These are phyloP conservation scores for Vesta saturnalis DNA, from an alignment of 2,888 invertebrate species.

Conservation along the genomic window DNA sequence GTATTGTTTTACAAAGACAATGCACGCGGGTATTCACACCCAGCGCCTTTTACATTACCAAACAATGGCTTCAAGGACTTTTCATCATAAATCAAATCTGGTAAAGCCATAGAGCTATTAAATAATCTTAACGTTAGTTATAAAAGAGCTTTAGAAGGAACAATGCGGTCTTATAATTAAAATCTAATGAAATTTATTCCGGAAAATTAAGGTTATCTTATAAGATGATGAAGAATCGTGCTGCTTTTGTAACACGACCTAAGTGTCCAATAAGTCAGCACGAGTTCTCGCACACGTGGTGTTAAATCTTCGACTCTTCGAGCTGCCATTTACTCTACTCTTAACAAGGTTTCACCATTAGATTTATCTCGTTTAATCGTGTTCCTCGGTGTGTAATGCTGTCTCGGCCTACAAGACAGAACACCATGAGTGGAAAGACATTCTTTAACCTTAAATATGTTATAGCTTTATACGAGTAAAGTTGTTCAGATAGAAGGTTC, in stretches of 20 bases:
- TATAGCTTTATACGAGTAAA: conserved; percentile 52
- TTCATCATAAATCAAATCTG: conserved; percentile 55
- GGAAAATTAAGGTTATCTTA: conserved; percentile 29
- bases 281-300: conserved; percentile 32
- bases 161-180: conserved; percentile 35
- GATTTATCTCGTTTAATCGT: conserved; percentile 63
- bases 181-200: conserved; percentile 36
- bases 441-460: conserved; percentile 54
- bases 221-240: conserved; percentile 32
- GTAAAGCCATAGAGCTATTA: conserved; percentile 39
- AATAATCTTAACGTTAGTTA: conserved; percentile 42
- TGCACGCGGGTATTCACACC: conserved; percentile 57
- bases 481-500: conserved; percentile 51
- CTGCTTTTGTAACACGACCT: conserved; percentile 28
- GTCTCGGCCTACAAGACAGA: conserved; percentile 58
- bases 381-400: conserved; percentile 60
- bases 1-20: conserved; percentile 57
- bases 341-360: conserved; percentile 63
- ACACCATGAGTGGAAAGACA: conserved; percentile 47
- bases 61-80: conserved; percentile 55
- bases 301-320: conserved; percentile 44
- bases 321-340: conserved; percentile 58
- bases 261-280: conserved; percentile 36
- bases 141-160: conserved; percentile 29
- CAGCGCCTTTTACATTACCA: conserved; percentile 54